Conservation (phyloP, 2,797 vertebrate species). For the Eutrigla gurnardus region DNA sequence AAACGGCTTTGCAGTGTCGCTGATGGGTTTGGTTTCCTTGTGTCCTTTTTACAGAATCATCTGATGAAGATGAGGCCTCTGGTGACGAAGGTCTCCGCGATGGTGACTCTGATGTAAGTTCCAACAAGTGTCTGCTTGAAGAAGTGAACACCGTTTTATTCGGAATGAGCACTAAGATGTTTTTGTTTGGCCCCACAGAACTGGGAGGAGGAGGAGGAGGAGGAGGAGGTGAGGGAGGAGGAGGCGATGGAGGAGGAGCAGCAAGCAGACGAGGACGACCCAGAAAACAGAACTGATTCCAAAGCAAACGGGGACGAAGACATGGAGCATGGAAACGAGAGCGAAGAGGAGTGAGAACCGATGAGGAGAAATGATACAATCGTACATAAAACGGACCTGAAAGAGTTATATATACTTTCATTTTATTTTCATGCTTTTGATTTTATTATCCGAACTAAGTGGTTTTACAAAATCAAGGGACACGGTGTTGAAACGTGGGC, state of each 20-base stretch:
- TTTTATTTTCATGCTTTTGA: slow-evolving; percentile 86
- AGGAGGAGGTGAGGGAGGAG: slow-evolving; percentile 56
- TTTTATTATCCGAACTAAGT: slow-evolving; percentile 82
- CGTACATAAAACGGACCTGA: slow-evolving; percentile 71
- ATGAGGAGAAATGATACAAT: slow-evolving; percentile 37
- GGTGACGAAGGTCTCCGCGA: slow-evolving; percentile 91
- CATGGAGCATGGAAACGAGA: slow-evolving; percentile 94
- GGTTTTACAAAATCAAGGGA: slow-evolving; percentile 73
- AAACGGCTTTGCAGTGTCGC: slow-evolving; percentile 1
- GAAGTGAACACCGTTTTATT: neutral
- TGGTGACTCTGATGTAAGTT: slow-evolving; percentile 95
- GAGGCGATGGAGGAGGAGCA: slow-evolving; percentile 63
- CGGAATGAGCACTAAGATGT: neutral
- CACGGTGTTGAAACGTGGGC: slow-evolving; percentile 23
- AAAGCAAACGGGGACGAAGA: slow-evolving; percentile 96
- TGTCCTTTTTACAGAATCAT: slow-evolving; percentile 88
- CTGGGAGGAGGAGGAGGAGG: slow-evolving; percentile 91
- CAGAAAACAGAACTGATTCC: slow-evolving; percentile 83
- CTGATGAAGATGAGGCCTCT: slow-evolving; percentile 90
- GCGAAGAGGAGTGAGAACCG: slow-evolving; percentile 92
- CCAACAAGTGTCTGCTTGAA: neutral
- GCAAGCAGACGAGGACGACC: slow-evolving; percentile 58
- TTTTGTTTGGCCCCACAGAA: slow-evolving; percentile 73
- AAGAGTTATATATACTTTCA: slow-evolving; percentile 85
- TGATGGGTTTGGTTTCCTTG: slow-evolving; percentile 36